Conservation (phyloP, 35 echinoderm and acorn worm genomes). For the Diadema setosum region DNA sequence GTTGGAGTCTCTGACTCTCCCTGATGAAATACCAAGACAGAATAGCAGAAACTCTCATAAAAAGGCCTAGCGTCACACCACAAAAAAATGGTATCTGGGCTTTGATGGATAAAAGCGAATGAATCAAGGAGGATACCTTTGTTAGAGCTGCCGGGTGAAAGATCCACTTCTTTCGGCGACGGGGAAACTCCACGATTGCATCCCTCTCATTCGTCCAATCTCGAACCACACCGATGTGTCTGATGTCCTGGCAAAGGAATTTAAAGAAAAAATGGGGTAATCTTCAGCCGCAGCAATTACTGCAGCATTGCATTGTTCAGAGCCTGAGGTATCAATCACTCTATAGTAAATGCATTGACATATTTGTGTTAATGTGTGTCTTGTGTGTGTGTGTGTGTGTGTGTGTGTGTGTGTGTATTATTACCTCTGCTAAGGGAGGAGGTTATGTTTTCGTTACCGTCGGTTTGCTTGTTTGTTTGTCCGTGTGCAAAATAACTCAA, state of each 20-base stretch:
- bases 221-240: not conserved
- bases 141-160: not conserved
- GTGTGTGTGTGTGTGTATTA: no score
- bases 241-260: not conserved
- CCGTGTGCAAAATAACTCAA: no score
- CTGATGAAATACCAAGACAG: not conserved
- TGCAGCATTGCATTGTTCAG: not conserved
- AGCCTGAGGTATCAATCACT: not conserved
- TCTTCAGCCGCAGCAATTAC: not conserved
- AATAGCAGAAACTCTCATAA: not conserved
- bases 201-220: not conserved
- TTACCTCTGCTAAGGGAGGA: no score
- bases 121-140: not conserved
- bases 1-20: not conserved
- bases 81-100: not conserved
- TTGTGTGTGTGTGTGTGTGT: no score
- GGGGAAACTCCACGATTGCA: not conserved
- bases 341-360: not conserved
- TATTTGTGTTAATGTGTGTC: not conserved
- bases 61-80: not conserved
- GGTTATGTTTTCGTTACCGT: no score
- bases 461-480: no score
- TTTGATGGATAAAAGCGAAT: not conserved
- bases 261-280: not conserved
- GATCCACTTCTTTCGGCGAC: not conserved